Base-by-base conservation (phyloP, 2,113 vertebrate genomes). In the Oreotrochilus melanogaster region DNA sequence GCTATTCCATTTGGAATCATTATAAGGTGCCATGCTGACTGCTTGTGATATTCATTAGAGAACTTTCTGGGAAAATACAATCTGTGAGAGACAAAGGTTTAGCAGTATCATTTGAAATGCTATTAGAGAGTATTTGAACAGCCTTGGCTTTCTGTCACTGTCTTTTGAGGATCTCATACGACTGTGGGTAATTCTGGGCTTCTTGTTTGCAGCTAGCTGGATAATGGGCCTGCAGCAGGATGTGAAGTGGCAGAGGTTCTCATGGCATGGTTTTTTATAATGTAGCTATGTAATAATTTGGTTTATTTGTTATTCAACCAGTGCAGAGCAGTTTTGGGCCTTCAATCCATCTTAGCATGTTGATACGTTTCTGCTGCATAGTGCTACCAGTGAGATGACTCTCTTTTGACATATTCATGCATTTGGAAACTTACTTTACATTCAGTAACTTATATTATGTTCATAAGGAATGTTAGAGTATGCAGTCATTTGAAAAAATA, bases 351-450 rank as follows among this genome's bases (percentile, higher is more conserved):
- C 33, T 95, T 94, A 95, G 78, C 87, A 82, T 91, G 54, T 91
- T 91, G 91, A 81, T 91, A 87, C 0, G 28, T 95, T 95, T 93
- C 37, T 1, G 66, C 93, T 91, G 84, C 70, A 30, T 88, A 69
- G 87, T 66, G 53, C 84, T 94, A 85, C 81, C 86, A 95, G 89
- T 2, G 9, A 94, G 70, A 61, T 79, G 73, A 91, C 56, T 85
- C 64, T 93, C 43, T 1, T 93, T 93, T 95, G 96, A 97, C 96
- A 89, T 93, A 96, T 94, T 95, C 91, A 95, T 88, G 88, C 95
- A 86, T 95, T 97, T 97, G 86, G 95, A 97, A 96, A 96, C 65
- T 88, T 97, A 39, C 11, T 96, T 95, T 81, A 27, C 54, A 51
- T 91, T 92, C 72, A 92, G 72, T 62, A 95, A 95, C 83, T 76